Evolutionary conservation across 2,113 vertebrate genomes (phyloP), one percentile per base, ranked within the genome.

Genomic region (Baryphthengus martii): DNA sequence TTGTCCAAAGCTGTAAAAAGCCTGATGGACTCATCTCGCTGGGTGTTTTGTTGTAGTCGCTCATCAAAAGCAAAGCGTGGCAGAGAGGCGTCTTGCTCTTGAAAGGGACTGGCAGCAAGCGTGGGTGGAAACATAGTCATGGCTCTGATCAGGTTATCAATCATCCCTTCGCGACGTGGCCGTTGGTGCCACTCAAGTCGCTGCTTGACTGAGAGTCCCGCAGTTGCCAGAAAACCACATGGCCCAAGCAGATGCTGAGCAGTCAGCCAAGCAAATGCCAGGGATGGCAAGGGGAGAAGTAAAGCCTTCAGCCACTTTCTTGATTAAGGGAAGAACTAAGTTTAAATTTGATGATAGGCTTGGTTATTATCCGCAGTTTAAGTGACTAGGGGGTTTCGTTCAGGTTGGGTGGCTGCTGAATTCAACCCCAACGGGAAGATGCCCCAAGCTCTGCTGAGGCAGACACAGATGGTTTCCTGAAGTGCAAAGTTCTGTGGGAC

Each of bases 161-260:
- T 75, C 92, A 93, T 92, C 49, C 59, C 65, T 61, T 18, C 10
- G 1, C 28, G 5, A n/a, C 24, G 72, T 31, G 77, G 56, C 53
- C 16, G 0, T 9, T 4, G 47, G 25, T 78, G 63, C 45, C 50
- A n/a, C 66, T 76, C 61, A 63, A 68, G 68, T 17, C 26, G 26
- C 76, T 44, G n/a, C 85, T 83, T 86, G 79, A 78, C 56, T 17
- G 42, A 86, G 35, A 3, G 6, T 58, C 35, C 92, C 3, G 4
- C 37, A 1, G 5, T 24, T 84, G 79, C 79, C 94, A 93, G 86
- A 42, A 89, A 88, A 84, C 15, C 90, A 95, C 79, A 75, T 53
- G 89, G 74, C 49, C 81, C 75, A 55, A 76, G 85, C 84, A 96
- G 90, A 76, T 65, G 52, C 87, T 81, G 88, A 97, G 82, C 58